These are phyloP conservation scores for Eumeta japonica DNA, from an alignment of 1,140 invertebrate genomes.

Conservation along the genomic window DNA sequence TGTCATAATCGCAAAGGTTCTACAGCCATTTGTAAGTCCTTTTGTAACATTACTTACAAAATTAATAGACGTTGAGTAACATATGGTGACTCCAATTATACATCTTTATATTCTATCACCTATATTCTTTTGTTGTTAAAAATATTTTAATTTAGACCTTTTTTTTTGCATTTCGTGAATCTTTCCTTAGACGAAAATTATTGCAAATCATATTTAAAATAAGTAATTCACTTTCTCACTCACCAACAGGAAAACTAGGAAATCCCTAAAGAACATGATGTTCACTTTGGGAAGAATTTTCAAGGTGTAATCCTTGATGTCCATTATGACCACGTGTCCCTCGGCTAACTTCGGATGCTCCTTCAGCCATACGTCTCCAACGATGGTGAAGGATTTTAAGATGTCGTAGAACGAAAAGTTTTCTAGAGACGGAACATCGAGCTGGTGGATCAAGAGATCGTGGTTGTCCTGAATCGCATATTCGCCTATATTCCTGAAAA, in stretches of 20 bases:
- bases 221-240: conserved; percentile 9
- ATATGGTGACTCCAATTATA: too few relatives aligned
- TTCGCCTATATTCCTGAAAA: conserved; percentile 23
- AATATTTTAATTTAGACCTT: too few relatives aligned
- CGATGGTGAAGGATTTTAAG: conserved; percentile 26
- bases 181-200: too few relatives aligned
- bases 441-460: conserved; percentile 30
- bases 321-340: conserved; percentile 31
- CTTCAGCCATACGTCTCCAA: conserved; percentile 31
- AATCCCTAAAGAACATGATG: conserved; percentile 34
- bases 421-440: conserved; percentile 23
- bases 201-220: not conserved
- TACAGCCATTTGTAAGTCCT: too few relatives aligned
- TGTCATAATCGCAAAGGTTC: too few relatives aligned
- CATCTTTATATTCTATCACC: too few relatives aligned
- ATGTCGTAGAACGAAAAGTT: conserved; percentile 32
- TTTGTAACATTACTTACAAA: too few relatives aligned
- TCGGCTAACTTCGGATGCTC: conserved; percentile 16
- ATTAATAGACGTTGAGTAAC: too few relatives aligned
- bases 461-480: conserved; percentile 18
- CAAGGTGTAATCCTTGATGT: conserved; percentile 24
- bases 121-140: too few relatives aligned
- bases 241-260: conserved; percentile 32
- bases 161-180: too few relatives aligned
- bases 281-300: conserved; percentile 34